Base-by-base conservation (phyloP, 2,113 vertebrate species). In the Antechinus stuartii region DNA sequence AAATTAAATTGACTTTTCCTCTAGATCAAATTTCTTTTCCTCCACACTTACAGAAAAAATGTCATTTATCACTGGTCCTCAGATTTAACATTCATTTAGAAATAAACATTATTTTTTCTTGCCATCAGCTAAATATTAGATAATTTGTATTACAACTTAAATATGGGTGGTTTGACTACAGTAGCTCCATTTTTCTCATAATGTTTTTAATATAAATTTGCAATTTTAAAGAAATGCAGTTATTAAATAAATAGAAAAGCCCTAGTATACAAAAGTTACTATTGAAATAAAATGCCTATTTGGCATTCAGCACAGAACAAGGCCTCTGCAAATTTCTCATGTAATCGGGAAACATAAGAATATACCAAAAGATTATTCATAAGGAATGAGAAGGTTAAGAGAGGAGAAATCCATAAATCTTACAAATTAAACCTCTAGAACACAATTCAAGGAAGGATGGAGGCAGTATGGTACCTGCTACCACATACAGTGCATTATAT, bases 171-270 rank as follows among this genome's bases (percentile, higher is more conserved):
- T 68, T 94, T 95, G 91, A 97, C 94, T 97, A 97, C 96, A 96
- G 91, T 54, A 97, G 90, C 95, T 97, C 96, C 97, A 98, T 96
- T 97, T 97, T 97, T 52, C 91, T 95, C 92, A 93, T 90, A 96
- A 97, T 95, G 89, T 93, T 96, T 97, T 94, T 96, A 93, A 96
- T 93, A 97, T 97, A 97, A 97, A 97, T 97, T 96, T 93, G 16
- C 93, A 90, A 97, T 97, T 96, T 97, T 53, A 55, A 97, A 95
- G 94, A 96, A 94, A 96, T 95, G 92, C 95, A 95, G 95, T 95
- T 27, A 95, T 97, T 95, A 92, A 50, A 94, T 84, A 97, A 96
- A 93, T 95, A 12, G 91, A 91, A 96, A 94, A 91, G 9, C 68
- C 14, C 52, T 95, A 53, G 92, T 96, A 52, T 30, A 89, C 94